phyloP scores from a whole-genome alignment of 1,140 invertebrate species.

The Homarus americanus region DNA sequence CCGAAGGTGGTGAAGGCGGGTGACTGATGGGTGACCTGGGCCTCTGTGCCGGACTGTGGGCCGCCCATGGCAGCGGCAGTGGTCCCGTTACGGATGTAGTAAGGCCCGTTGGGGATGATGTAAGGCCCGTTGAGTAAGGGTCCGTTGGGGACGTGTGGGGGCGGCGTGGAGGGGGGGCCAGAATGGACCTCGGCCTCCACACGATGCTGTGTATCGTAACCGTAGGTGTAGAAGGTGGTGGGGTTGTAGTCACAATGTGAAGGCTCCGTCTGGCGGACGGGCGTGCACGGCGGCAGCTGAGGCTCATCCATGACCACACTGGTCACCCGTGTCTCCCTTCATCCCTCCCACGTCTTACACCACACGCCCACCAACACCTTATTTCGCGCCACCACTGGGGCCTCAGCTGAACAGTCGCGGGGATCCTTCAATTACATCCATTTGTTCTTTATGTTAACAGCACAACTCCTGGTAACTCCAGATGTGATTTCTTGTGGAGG shows the following conservation, averaged over 20 bases:
- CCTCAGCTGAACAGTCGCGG: no score
- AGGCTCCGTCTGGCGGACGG: not conserved
- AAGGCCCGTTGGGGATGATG: constrained; percentile 31
- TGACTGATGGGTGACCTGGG: not conserved
- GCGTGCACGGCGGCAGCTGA: not conserved
- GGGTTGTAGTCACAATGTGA: not conserved
- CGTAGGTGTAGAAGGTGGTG: constrained; percentile 6
- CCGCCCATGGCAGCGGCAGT: constrained; percentile 3
- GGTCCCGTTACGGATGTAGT: constrained; percentile 20
- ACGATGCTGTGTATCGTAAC: not conserved
- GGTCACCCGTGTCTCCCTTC: not conserved
- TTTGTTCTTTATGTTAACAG: no score
- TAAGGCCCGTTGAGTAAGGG: constrained; percentile 23
- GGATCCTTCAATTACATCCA: no score
- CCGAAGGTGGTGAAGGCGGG: constrained; percentile 52
- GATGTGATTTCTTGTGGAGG: no score
- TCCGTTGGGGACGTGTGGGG: constrained; percentile 32
- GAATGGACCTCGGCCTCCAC: constrained; percentile 24
- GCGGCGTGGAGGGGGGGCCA: not conserved
- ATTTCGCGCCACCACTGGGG: not conserved
- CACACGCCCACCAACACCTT: not conserved
- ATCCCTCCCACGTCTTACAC: not conserved
- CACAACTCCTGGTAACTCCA: no score
- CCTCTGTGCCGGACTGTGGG: not conserved
- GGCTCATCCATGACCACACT: constrained; percentile 7